Evolutionary conservation across 2,888 invertebrate genomes (phyloP).

Genomic region (Spisula solida): DNA sequence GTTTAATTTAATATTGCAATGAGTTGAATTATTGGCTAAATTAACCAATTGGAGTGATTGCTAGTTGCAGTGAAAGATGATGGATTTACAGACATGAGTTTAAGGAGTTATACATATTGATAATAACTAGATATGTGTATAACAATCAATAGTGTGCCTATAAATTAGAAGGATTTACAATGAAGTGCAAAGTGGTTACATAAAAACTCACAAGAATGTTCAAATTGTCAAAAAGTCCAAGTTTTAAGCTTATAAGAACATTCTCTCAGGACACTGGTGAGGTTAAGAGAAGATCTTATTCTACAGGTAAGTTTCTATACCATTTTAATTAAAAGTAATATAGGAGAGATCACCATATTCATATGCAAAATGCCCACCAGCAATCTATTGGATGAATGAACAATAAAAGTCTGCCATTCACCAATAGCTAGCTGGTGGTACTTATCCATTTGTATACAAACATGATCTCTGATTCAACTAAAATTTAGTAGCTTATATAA

Average conservation of each 20-base stretch:
- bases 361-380: background rate
- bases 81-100: background rate
- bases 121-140: background rate
- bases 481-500: no score
- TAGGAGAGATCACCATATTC: background rate
- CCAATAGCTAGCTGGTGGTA: no score
- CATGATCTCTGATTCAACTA: no score
- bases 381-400: no score
- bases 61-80: no score
- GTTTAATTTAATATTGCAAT: no score
- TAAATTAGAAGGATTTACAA: background rate
- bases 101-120: background rate
- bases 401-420: no score
- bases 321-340: no score
- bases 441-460: no score
- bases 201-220: conserved; percentile 48
- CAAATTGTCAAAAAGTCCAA: conserved; percentile 67
- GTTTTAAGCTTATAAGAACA: conserved; percentile 59
- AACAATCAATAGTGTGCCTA: no score
- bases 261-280: conserved; percentile 45
- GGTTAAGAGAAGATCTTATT: conserved; percentile 54
- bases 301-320: conserved; percentile 50
- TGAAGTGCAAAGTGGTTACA: background rate
- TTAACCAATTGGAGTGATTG: no score
- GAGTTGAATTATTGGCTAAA: no score